These are phyloP conservation scores for Strigamia transsilvanica DNA, from an alignment of 2,888 invertebrate species.

Conservation along the genomic window DNA sequence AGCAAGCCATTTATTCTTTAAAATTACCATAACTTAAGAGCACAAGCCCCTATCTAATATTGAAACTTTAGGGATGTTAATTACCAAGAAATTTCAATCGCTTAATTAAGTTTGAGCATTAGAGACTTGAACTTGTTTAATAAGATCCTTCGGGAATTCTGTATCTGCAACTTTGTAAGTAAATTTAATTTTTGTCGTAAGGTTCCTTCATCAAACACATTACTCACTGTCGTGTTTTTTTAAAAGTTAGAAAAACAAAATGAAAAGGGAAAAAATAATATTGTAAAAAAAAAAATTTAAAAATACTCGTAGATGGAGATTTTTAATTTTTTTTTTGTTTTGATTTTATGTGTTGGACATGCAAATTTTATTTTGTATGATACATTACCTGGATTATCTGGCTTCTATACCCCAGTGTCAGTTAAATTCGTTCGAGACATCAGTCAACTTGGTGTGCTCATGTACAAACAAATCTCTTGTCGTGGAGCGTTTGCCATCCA, in stretches of 20 bases:
- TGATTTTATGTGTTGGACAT: background rate
- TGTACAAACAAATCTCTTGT: background rate
- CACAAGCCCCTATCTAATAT: conserved; percentile 11
- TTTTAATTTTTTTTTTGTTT: background rate
- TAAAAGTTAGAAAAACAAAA: too few species aligned
- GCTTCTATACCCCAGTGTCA: background rate
- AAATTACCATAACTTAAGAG: conserved; percentile 25
- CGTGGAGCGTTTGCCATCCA: background rate
- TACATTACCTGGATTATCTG: background rate
- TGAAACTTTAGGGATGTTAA: conserved; percentile 21
- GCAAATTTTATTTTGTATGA: background rate
- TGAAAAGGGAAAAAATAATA: background rate
- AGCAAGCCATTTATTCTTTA: conserved; percentile 13
- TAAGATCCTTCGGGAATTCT: background rate
- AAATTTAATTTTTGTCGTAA: background rate
- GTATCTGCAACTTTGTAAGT: conserved; percentile 25
- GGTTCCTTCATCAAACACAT: conserved; percentile 15
- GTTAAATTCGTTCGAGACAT: background rate
- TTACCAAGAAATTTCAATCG: conserved; percentile 21
- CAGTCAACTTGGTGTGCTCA: background rate
- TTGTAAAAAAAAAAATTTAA: background rate
- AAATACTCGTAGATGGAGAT: background rate
- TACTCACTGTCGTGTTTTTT: background rate
- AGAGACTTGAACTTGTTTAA: conserved; percentile 5
- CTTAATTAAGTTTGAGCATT: conserved; percentile 30